Evolutionary conservation across 2,797 vertebrate genomes (phyloP).

Genomic region (Takifugu rubripes): DNA sequence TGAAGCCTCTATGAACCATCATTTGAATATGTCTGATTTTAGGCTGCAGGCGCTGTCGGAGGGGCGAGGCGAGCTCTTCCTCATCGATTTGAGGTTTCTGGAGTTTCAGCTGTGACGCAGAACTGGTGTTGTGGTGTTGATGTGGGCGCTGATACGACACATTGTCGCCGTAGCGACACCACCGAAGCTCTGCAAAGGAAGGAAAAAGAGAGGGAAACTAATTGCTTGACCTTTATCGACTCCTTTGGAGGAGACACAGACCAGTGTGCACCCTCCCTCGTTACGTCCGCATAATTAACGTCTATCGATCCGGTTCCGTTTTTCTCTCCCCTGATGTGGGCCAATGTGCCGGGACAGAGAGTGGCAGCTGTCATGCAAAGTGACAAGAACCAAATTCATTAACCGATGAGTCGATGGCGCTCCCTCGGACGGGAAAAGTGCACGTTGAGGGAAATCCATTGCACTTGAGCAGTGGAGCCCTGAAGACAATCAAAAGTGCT

Average conservation of each 20-base stretch:
- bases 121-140: slow-evolving; percentile 22
- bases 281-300: slow-evolving; percentile 87
- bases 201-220: slow-evolving; percentile 36
- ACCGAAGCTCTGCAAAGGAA: slow-evolving; percentile 40
- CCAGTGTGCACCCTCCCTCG: slow-evolving; percentile 67
- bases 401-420: slow-evolving; percentile 48
- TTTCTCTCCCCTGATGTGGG: slow-evolving; percentile 66
- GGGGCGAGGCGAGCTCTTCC: too few species aligned
- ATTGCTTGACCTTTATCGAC: slow-evolving; percentile 84
- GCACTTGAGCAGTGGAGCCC: slow-evolving; percentile 23
- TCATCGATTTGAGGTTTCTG: too few species aligned
- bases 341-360: slow-evolving; percentile 46
- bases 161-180: slow-evolving; percentile 48
- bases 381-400: slow-evolving; percentile 64
- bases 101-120: slow-evolving; percentile 13
- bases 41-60: too few species aligned
- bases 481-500: slow-evolving; percentile 50
- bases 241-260: slow-evolving; percentile 66
- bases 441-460: slow-evolving; percentile 36
- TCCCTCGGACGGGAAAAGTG: not conserved
- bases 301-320: slow-evolving; percentile 79
- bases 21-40: too few species aligned
- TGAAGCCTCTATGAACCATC: too few species aligned
- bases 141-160: slow-evolving; percentile 23
- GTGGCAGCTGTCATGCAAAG: slow-evolving; percentile 65